These are phyloP conservation scores for Euwallacea fornicatus DNA, from an alignment of 1,140 invertebrate genomes.

Conservation along the genomic window DNA sequence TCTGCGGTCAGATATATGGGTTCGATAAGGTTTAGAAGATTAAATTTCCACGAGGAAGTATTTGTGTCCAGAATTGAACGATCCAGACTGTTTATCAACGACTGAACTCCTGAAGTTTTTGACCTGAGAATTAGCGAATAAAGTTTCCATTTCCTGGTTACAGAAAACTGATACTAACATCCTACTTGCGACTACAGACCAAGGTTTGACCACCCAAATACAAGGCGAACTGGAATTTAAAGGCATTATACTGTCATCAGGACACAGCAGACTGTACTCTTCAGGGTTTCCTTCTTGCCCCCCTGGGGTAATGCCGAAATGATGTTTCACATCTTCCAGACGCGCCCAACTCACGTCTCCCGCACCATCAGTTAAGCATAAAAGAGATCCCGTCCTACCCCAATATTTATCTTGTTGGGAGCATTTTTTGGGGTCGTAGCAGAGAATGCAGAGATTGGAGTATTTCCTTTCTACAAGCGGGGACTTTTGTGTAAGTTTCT, in stretches of 20 bases:
- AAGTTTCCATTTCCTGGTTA: not conserved
- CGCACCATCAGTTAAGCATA: constrained; percentile 73
- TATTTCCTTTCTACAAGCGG: constrained; percentile 63
- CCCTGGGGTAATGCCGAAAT: constrained; percentile 63
- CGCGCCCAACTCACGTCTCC: constrained; percentile 83
- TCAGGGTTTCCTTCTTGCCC: constrained; percentile 53
- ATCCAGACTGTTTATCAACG: constrained; percentile 52
- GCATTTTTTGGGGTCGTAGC: constrained; percentile 64
- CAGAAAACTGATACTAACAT: constrained; percentile 50
- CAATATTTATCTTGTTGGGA: constrained; percentile 74
- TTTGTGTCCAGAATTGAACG: constrained; percentile 39
- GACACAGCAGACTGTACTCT: constrained; percentile 75
- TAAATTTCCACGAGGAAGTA: constrained; percentile 57
- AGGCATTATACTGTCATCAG: constrained; percentile 71
- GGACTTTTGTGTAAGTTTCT: not conserved
- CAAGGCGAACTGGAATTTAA: constrained; percentile 64
- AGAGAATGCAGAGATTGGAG: constrained; percentile 69
- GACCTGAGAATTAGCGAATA: constrained; percentile 51
- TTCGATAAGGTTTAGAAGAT: constrained; percentile 60
- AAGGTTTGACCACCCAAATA: constrained; percentile 76
- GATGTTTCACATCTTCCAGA: constrained; percentile 62
- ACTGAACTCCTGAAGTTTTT: constrained; percentile 60
- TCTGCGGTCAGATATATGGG: constrained; percentile 54
- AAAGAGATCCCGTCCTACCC: constrained; percentile 75
- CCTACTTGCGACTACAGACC: constrained; percentile 67